Base-by-base conservation (phyloP, 2,797 vertebrate species). In the Antrozous pallidus region DNA sequence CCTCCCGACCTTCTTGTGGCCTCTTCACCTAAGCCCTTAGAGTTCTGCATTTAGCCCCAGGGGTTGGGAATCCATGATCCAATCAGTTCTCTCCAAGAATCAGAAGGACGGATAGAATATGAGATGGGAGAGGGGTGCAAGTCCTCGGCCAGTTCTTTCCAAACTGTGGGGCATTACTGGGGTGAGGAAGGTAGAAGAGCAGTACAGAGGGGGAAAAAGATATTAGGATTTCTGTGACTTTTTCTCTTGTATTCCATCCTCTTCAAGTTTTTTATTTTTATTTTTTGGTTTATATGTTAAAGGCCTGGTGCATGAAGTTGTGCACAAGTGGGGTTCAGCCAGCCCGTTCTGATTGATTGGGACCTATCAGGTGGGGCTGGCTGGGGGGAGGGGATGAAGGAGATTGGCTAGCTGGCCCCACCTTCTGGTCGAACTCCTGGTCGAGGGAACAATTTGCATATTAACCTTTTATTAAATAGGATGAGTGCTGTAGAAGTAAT, bases 261-360 rank as follows among this genome's bases (percentile, higher is more conserved):
- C n/a, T 74, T 90, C 65, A 80, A 75, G 36, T 93, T 93, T 31
- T 94, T n/a, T n/a, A n/a, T n/a, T n/a, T n/a, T n/a, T n/a, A n/a
- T n/a, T n/a, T 90, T 90, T 88, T 78, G 38, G 49, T 77, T 54
- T 61, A 12, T 74, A 22, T 28, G 31, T 85, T 83, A 74, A 13
- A 14, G 58, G 26, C 12, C 56, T 2, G 2, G 28, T 31, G 58
- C 58, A 61, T 1, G 6, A 61, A 31, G 5, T 61, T 13, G 13
- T 61, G 28, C 58, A 61, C 2, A 6, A 28, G 12, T 61, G 58
- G 28, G 58, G 12, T 61, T 12, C 5, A 0, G 28, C 28, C 2
- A 1, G 26, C 12, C 12, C 26, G 6, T 28, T 28, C 28, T 6
- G 5, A 61, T 31, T 13, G 56, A 31, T 61, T 0, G 5, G 26